Conservation (phyloP, 2,797 vertebrate species). For the Spheniscus humboldti region DNA sequence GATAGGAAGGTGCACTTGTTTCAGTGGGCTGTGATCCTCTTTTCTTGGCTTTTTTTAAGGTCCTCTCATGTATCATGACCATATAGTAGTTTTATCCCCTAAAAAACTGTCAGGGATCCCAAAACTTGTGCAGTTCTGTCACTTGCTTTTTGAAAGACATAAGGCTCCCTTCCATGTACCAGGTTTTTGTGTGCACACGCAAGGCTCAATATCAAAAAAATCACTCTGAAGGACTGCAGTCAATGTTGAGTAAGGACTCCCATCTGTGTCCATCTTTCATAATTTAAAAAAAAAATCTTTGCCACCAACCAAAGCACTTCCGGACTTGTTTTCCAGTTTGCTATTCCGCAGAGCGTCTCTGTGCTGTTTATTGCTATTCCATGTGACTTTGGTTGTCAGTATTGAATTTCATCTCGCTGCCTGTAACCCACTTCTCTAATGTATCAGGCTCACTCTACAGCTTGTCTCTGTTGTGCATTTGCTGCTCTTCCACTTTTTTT, state of each 20-base stretch:
- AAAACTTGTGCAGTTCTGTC: not conserved
- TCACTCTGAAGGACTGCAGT: not conserved
- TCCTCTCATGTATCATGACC: not conserved
- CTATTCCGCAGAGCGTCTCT: not conserved
- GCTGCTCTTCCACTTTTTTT: not conserved
- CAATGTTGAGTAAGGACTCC: not conserved
- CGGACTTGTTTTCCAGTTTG: not conserved
- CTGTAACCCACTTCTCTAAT: not conserved
- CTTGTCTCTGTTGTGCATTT: not conserved
- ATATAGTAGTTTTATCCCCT: not conserved
- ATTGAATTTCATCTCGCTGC: not conserved
- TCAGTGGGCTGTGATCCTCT: not conserved
- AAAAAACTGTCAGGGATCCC: not conserved
- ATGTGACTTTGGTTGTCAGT: conserved; percentile 9
- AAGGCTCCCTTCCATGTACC: fast-evolving
- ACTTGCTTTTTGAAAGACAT: not conserved
- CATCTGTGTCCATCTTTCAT: not conserved
- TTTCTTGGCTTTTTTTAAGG: not conserved
- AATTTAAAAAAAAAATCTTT: not conserved
- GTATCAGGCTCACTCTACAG: not conserved
- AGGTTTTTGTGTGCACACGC: not conserved
- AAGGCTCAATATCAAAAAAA: not conserved
- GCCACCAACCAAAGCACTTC: not conserved
- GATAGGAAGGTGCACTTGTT: not conserved
- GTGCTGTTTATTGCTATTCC: not conserved